Conservation (phyloP, 2,113 vertebrate species). For the pig (Sus scrofa) region DNA sequence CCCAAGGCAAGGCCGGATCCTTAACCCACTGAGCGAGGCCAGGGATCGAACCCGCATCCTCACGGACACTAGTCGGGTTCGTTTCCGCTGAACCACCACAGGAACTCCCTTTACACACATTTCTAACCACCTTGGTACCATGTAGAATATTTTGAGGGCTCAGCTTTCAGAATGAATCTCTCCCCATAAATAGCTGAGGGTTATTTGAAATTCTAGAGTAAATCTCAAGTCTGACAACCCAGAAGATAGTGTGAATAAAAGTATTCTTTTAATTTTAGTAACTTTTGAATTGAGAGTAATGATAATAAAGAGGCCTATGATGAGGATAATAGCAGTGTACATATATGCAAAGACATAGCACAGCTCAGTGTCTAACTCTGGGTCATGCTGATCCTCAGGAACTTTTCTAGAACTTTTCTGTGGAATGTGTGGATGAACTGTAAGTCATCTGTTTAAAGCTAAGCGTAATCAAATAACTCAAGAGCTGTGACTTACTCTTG, state of each 20-base stretch:
- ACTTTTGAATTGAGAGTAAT: background rate
- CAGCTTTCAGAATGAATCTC: background rate
- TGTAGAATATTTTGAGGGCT: background rate
- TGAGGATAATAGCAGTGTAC: background rate
- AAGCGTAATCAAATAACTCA: background rate
- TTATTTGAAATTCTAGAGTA: conserved; percentile 1
- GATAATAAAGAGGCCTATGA: background rate
- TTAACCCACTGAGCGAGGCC: too few species aligned
- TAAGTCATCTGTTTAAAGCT: background rate
- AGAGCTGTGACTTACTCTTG: background rate
- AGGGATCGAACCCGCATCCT: too few species aligned
- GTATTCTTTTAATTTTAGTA: background rate
- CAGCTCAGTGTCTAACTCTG: background rate
- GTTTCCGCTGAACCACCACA: too few species aligned
- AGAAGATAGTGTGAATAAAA: background rate
- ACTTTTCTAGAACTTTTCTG: background rate
- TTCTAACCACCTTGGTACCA: background rate
- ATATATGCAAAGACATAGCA: background rate
- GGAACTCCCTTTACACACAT: background rate
- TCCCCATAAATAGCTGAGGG: background rate
- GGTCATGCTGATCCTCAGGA: background rate
- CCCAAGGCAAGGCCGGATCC: too few species aligned
- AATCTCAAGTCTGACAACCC: background rate
- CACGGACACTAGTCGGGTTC: too few species aligned
- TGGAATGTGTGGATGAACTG: background rate